Conservation (phyloP, 2,113 vertebrate species). For the Quiscalus mexicanus region DNA sequence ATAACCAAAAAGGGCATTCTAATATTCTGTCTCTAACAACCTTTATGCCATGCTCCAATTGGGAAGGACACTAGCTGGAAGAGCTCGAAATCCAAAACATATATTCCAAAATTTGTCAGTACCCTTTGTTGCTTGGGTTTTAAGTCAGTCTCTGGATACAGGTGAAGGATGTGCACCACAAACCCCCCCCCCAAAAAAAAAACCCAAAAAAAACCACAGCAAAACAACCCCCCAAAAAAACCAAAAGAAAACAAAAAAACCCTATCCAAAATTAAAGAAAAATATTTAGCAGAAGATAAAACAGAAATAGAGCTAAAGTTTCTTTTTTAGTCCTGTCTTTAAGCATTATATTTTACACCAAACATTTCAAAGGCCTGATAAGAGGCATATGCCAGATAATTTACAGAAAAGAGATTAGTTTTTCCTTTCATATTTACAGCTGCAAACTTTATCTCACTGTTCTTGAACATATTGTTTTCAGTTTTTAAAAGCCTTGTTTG, state of each 20-base stretch:
- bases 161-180: not conserved
- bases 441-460: not conserved
- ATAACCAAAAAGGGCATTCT: fast-evolving
- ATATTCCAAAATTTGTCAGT: not conserved
- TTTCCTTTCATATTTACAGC: not conserved
- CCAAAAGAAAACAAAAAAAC: not conserved
- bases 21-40: not conserved
- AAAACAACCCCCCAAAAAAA: not conserved
- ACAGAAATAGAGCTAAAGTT: not conserved
- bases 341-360: not conserved
- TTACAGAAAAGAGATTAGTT: not conserved
- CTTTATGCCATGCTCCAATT: fast-evolving
- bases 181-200: too few species aligned
- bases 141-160: not conserved
- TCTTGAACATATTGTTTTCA: not conserved
- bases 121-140: not conserved
- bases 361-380: not conserved
- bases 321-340: not conserved
- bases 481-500: not conserved
- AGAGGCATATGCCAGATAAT: not conserved
- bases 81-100: not conserved
- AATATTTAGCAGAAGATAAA: not conserved
- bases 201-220: not conserved
- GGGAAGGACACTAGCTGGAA: not conserved
- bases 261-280: not conserved